A percentile compares a stretch with the other conserved stretches of the same genome.
Evolutionary conservation across 2,888 invertebrate genomes (phyloP).

Genomic region (Odontomyia ornata): DNA sequence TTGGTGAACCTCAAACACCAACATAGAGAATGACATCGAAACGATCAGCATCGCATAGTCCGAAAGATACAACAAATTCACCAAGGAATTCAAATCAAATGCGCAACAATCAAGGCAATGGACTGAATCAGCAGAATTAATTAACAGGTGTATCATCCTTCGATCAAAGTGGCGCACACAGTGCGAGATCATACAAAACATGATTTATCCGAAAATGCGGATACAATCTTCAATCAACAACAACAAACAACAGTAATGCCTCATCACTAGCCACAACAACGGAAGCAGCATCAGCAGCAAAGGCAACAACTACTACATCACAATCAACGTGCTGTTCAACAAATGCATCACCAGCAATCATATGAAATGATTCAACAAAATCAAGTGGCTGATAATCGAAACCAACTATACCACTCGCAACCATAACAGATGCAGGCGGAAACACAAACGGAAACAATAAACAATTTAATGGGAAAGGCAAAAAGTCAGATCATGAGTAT

Average conservation of each 20-base stretch:
- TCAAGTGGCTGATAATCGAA: constrained; percentile 43
- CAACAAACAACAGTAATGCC: neutral
- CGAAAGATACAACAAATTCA: too few relatives aligned
- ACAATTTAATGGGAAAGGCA: too few relatives aligned
- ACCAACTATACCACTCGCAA: constrained; percentile 36
- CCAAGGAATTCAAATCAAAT: constrained; percentile 1
- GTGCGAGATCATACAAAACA: constrained; percentile 11
- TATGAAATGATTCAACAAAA: constrained; percentile 43
- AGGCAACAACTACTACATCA: constrained; percentile 66
- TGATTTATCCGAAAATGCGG: neutral
- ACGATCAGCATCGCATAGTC: too few relatives aligned
- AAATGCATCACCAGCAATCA: constrained; percentile 47
- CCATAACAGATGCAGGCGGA: too few relatives aligned
- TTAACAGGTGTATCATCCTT: neutral
- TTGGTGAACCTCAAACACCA: constrained; percentile 44
- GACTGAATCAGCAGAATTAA: constrained; percentile 33
- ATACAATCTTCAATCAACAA: constrained; percentile 14
- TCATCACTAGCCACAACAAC: constrained; percentile 55
- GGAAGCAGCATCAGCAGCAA: too few relatives aligned
- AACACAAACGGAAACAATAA: too few relatives aligned
- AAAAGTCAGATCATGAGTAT: too few relatives aligned
- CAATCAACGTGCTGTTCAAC: neutral
- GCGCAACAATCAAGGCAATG: constrained; percentile 21
- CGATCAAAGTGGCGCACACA: neutral
- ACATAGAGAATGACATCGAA: constrained; percentile 1